A percentile compares a stretch with the other conserved stretches of the same genome.
Evolutionary conservation across 1,140 invertebrate species (phyloP).

Genomic region (Aphelenchoides fujianensis): DNA sequence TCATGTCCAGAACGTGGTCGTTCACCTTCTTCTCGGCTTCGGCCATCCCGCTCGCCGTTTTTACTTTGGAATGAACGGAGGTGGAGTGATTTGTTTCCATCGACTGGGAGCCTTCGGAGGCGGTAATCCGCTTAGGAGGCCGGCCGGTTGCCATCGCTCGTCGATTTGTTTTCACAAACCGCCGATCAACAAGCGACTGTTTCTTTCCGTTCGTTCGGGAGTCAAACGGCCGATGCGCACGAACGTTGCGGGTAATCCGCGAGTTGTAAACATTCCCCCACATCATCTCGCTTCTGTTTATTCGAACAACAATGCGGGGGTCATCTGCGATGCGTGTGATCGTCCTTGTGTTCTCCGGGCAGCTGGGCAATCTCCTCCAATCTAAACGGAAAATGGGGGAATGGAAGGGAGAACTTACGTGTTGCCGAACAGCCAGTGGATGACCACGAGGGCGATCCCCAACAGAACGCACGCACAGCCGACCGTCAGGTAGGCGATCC

Average conservation of each 20-base stretch:
- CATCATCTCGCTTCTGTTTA: not conserved
- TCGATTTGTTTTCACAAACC: not conserved
- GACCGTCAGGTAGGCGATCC: conserved; percentile 95
- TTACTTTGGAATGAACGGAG: not conserved
- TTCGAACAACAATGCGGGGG: not conserved
- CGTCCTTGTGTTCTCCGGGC: not conserved
- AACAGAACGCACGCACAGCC: conserved; percentile 86
- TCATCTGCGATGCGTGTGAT: too few relatives aligned
- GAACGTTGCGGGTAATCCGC: not conserved
- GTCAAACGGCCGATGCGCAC: not conserved
- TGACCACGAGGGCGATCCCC: conserved; percentile 58
- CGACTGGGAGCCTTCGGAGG: not conserved
- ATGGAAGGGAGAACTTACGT: not conserved
- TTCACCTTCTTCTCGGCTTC: not conserved
- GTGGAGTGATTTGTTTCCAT: not conserved
- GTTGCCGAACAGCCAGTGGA: not conserved
- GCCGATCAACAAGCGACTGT: not conserved
- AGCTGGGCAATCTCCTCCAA: not conserved
- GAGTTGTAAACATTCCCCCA: not conserved
- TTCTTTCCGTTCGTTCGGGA: too few relatives aligned
- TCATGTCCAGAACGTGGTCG: not conserved
- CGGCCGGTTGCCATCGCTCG: not conserved
- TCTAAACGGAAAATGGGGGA: not conserved
- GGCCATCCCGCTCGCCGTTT: not conserved
- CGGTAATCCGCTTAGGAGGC: not conserved